Evolutionary conservation across 64 coral and sea anemone genomes (phyloP).

Genomic region (Acropora tenuis): DNA sequence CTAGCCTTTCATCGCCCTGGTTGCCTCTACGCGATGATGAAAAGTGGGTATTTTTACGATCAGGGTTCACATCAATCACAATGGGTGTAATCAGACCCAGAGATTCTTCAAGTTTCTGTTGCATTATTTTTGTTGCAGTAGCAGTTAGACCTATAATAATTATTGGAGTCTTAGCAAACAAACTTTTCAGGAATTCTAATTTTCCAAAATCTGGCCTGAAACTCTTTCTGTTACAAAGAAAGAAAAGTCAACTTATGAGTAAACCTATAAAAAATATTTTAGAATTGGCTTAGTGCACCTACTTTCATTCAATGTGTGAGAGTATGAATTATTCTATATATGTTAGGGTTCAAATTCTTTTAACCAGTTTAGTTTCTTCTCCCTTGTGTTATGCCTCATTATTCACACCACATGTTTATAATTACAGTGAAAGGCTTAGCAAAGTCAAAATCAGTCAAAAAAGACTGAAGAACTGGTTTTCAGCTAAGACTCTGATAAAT

Average conservation of each 20-base stretch:
- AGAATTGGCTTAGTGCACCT: too few relatives aligned
- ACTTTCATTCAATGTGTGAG: too few relatives aligned
- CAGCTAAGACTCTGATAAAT: too few relatives aligned
- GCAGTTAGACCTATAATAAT: slow-evolving; percentile 39
- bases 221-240: slow-evolving; percentile 17
- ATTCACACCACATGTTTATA: too few relatives aligned
- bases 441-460: too few relatives aligned
- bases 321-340: too few relatives aligned
- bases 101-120: background rate
- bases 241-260: background rate
- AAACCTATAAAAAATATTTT: too few relatives aligned
- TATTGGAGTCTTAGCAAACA: slow-evolving; percentile 40
- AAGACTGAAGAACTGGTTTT: too few relatives aligned
- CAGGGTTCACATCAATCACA: slow-evolving; percentile 40
- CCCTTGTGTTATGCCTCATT: too few relatives aligned
- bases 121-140: slow-evolving; percentile 49
- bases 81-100: slow-evolving; percentile 31
- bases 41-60: slow-evolving; percentile 58
- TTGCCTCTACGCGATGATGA: slow-evolving; percentile 2
- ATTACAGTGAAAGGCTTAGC: too few relatives aligned
- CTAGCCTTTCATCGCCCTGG: slow-evolving; percentile 30
- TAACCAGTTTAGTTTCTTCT: too few relatives aligned
- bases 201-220: slow-evolving; percentile 63
- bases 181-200: slow-evolving; percentile 34
- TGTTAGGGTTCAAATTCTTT: too few relatives aligned